These are phyloP conservation scores for Gila orcuttii DNA, from an alignment of 2,113 vertebrate genomes.

Conservation along the genomic window DNA sequence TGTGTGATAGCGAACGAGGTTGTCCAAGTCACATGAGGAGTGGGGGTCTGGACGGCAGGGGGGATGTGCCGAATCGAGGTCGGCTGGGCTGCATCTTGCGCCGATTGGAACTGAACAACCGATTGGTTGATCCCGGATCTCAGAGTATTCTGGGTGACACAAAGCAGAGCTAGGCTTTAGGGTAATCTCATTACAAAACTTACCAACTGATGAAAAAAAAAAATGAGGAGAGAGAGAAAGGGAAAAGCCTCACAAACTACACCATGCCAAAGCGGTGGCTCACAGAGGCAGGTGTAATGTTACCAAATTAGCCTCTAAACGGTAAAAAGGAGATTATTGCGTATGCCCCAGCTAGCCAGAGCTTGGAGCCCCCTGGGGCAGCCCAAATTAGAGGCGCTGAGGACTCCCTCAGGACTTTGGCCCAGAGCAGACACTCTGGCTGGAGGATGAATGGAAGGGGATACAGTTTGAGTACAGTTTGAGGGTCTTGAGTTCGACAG, in stretches of 20 bases:
- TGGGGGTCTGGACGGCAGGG: constrained; percentile 49
- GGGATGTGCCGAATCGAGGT: constrained; percentile 66
- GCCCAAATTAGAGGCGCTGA: constrained; percentile 65
- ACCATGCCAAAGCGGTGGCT: constrained; percentile 71
- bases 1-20: constrained; percentile 76
- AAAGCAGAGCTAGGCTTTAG: constrained; percentile 79
- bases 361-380: constrained; percentile 73
- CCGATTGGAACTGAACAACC: constrained; percentile 69
- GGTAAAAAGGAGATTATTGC: constrained; percentile 84
- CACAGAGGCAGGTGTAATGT: constrained; percentile 82
- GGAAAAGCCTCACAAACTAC: constrained; percentile 64
- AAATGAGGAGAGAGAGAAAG: constrained; percentile 44
- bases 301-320: constrained; percentile 84
- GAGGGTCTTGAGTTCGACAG: not conserved
- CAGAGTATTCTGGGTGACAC: constrained; percentile 73
- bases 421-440: constrained; percentile 55
- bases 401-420: constrained; percentile 66
- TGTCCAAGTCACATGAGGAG: constrained; percentile 78
- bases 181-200: constrained; percentile 84
- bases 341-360: constrained; percentile 76
- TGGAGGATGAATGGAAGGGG: not conserved
- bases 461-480: not conserved
- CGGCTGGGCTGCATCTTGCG: constrained; percentile 72
- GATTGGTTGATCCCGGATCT: constrained; percentile 79
- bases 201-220: constrained; percentile 69